Conservation (phyloP, 2,797 vertebrate genomes). For the Thalassophryne amazonica region DNA sequence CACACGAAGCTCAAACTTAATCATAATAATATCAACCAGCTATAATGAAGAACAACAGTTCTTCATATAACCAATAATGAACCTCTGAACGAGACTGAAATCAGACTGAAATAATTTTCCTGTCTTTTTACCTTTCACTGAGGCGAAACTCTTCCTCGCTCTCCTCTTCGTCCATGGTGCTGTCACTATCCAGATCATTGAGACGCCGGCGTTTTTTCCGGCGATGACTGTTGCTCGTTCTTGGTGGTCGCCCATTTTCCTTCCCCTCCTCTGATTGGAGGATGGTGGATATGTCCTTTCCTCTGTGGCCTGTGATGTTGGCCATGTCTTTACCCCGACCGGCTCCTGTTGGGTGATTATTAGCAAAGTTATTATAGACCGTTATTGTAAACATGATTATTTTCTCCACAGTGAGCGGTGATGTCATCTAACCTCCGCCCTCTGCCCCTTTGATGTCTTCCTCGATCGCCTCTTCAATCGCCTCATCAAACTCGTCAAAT, state of each 20-base stretch:
- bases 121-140: conserved; percentile 83
- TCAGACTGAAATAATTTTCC: neutral
- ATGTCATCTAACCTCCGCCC: conserved; percentile 83
- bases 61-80: neutral
- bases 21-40: too few relatives aligned
- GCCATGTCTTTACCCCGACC: conserved; percentile 98
- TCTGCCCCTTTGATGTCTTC: conserved; percentile 97
- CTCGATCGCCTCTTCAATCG: conserved; percentile 98
- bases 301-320: conserved; percentile 93
- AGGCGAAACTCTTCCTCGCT: conserved; percentile 96
- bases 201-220: conserved; percentile 93
- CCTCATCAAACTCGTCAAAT: conserved; percentile 98
- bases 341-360: too few relatives aligned
- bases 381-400: too few relatives aligned
- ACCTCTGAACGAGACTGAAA: neutral
- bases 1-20: too few relatives aligned
- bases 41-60: neutral
- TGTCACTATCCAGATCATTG: conserved; percentile 96
- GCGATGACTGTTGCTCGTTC: conserved; percentile 68
- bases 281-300: conserved; percentile 95
- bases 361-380: too few relatives aligned
- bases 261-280: conserved; percentile 88
- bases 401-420: neutral
- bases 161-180: conserved; percentile 93
- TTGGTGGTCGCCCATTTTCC: conserved; percentile 85